Percentiles rank a stretch among this genome's conserved stretches.
These are phyloP conservation scores for Caenorhabditis imperialis DNA, from an alignment of 2,888 invertebrate genomes.

Conservation along the genomic window DNA sequence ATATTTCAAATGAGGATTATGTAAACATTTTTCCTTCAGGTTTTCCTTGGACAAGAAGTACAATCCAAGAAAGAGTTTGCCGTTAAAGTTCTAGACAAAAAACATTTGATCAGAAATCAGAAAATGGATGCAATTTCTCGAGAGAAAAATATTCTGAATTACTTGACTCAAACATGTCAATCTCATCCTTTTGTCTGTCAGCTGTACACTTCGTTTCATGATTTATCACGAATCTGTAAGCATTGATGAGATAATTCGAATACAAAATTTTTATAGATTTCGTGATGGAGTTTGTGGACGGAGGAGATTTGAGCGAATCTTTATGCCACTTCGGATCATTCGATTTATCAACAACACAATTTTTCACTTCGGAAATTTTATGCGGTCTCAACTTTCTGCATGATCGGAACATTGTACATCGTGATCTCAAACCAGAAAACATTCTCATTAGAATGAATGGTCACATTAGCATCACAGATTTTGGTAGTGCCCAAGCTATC, in stretches of 20 bases:
- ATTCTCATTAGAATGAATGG: slow-evolving; percentile 93
- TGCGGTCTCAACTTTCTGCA: slow-evolving; percentile 72
- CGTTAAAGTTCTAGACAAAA: slow-evolving; percentile 54
- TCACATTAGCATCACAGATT: slow-evolving; percentile 96
- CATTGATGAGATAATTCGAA: slow-evolving; percentile 1
- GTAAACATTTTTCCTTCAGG: slow-evolving; percentile 29
- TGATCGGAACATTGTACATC: slow-evolving; percentile 67
- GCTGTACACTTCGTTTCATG: slow-evolving; percentile 96
- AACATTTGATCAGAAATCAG: slow-evolving; percentile 35
- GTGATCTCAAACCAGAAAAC: slow-evolving; percentile 97
- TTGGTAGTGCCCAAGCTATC: slow-evolving; percentile 87
- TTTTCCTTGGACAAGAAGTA: slow-evolving; percentile 47
- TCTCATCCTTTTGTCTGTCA: slow-evolving; percentile 90
- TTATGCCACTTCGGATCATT: slow-evolving; percentile 92
- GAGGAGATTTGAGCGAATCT: slow-evolving; percentile 93
- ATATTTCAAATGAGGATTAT: slow-evolving; percentile 24
- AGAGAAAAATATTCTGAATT: slow-evolving; percentile 93
- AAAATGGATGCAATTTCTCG: slow-evolving; percentile 87
- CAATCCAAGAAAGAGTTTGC: slow-evolving; percentile 45
- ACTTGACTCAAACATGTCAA: slow-evolving; percentile 83
- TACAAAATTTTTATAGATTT: slow-evolving; percentile 83
- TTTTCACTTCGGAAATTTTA: slow-evolving; percentile 89
- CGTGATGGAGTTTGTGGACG: slow-evolving; percentile 93
- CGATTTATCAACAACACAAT: slow-evolving; percentile 89
- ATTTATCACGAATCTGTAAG: slow-evolving; percentile 82